These are phyloP conservation scores for Pagrus major DNA, from an alignment of 2,113 vertebrate species.

Conservation along the genomic window DNA sequence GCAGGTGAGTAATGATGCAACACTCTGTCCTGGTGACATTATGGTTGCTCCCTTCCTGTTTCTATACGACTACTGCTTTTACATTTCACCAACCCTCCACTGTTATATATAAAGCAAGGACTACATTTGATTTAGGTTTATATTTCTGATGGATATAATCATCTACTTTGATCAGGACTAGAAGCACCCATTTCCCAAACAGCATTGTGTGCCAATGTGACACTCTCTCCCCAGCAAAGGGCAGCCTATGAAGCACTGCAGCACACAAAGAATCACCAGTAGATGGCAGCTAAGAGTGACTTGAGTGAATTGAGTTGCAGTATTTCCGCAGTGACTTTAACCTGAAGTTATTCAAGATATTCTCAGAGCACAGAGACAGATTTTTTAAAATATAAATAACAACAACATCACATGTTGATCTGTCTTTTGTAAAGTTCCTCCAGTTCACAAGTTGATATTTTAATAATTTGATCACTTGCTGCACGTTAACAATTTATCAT, in stretches of 20 bases:
- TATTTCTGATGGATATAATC: neutral
- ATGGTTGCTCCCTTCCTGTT: slow-evolving; percentile 7
- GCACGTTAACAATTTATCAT: neutral
- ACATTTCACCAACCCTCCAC: neutral
- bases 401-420: neutral
- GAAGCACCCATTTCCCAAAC: neutral
- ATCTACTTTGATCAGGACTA: neutral
- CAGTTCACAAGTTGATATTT: neutral
- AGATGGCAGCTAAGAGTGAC: neutral
- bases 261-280: neutral
- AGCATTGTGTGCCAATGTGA: neutral
- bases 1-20: slow-evolving; percentile 1
- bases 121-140: slow-evolving; percentile 4
- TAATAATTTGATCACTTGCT: neutral
- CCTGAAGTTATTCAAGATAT: neutral
- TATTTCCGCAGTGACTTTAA: neutral
- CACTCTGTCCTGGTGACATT: neutral
- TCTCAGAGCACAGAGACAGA: neutral
- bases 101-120: neutral
- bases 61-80: neutral
- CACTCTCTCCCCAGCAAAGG: neutral
- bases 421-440: neutral
- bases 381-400: neutral
- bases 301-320: neutral
- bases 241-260: neutral